A percentile compares a stretch with the other conserved stretches of the same genome.
phyloP scores from a whole-genome alignment of 1,140 invertebrate species.

The Pogonognathellus flavescens region DNA sequence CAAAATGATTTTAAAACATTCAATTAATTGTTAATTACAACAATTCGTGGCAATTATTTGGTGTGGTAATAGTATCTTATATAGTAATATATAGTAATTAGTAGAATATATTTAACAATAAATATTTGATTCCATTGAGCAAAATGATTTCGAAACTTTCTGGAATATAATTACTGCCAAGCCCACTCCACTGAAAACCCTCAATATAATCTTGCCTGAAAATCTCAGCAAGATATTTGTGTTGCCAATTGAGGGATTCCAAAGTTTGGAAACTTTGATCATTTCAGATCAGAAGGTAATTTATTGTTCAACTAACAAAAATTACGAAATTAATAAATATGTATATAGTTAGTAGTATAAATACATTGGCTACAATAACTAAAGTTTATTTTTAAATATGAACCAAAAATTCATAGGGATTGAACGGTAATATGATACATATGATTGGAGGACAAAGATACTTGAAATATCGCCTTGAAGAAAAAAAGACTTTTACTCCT shows the following conservation, averaged over 20 bases:
- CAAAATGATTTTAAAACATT: too few species aligned
- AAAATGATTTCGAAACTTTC: not conserved
- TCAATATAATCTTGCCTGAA: not conserved
- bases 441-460: not conserved
- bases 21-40: too few species aligned
- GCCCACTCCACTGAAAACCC: not conserved
- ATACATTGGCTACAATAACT: too few species aligned
- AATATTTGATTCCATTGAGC: too few species aligned
- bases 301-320: not conserved
- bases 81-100: too few species aligned
- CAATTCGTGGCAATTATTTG: too few species aligned
- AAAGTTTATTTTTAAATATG: not conserved
- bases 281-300: not conserved
- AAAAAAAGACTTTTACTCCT: not conserved
- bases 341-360: too few species aligned
- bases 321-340: too few species aligned
- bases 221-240: not conserved
- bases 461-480: not conserved
- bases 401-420: not conserved
- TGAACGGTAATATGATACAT: not conserved
- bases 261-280: not conserved
- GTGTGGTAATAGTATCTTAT: too few species aligned
- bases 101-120: too few species aligned
- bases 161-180: not conserved
- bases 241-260: not conserved